phyloP scores from a whole-genome alignment of 2,113 vertebrate genomes.

The Gasterosteus aculeatus region DNA sequence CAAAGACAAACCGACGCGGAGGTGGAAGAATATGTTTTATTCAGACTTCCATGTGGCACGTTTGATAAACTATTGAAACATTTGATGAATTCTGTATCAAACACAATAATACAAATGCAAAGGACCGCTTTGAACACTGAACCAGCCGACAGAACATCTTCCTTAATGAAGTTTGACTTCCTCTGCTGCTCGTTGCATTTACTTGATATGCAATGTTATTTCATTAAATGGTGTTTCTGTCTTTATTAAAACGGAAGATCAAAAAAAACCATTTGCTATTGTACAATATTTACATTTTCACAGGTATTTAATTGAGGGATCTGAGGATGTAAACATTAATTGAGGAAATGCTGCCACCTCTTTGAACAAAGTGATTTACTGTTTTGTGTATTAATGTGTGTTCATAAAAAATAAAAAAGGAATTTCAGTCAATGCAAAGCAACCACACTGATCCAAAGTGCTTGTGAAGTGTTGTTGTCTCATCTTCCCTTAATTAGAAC shows the following conservation, averaged over 20 bases:
- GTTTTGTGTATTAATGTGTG: not conserved
- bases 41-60: slow-evolving; percentile 13
- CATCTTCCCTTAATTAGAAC: slow-evolving; percentile 1
- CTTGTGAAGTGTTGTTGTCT: not conserved
- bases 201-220: not conserved
- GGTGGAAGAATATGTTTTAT: slow-evolving; percentile 33
- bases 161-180: not conserved
- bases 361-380: slow-evolving; percentile 3
- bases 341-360: not conserved
- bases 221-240: not conserved
- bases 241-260: not conserved
- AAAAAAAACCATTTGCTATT: not conserved
- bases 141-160: not conserved
- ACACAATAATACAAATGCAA: slow-evolving; percentile 1
- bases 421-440: not conserved
- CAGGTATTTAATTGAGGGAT: not conserved
- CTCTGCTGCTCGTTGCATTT: not conserved
- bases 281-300: slow-evolving; percentile 56
- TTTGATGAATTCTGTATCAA: slow-evolving; percentile 23
- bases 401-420: slow-evolving; percentile 1
- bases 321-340: not conserved
- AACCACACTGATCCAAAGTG: slow-evolving; percentile 39
- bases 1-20: no score
- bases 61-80: not conserved
- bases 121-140: not conserved